These are phyloP conservation scores for Nibea coibor DNA, from an alignment of 2,113 vertebrate species.

Conservation along the genomic window DNA sequence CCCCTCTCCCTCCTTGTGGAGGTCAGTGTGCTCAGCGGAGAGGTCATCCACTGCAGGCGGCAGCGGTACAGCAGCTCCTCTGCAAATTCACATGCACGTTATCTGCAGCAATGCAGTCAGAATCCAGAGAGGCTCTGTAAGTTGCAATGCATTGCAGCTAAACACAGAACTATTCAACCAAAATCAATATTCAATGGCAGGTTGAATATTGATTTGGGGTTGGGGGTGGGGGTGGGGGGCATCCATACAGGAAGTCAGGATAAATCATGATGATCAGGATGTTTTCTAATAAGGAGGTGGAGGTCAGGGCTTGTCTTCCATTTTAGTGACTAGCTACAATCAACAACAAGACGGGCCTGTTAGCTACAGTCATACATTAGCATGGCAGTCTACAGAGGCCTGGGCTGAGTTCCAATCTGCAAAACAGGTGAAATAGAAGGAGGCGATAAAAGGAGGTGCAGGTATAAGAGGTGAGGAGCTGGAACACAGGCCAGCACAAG, in stretches of 20 bases:
- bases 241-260: neutral
- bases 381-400: neutral
- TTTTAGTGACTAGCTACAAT: neutral
- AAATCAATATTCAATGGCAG: neutral
- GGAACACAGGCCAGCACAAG: conserved; percentile 4
- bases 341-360: neutral
- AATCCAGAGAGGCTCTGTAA: neutral
- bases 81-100: conserved; percentile 25
- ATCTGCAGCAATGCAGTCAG: conserved; percentile 38
- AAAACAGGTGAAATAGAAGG: conserved; percentile 13
- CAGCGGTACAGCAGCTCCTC: conserved; percentile 14
- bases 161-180: neutral
- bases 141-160: too few relatives aligned
- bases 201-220: too few relatives aligned
- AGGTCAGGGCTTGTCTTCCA: neutral
- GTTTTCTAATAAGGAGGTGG: neutral
- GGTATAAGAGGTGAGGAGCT: conserved; percentile 5
- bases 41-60: conserved; percentile 54
- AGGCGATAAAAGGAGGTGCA: conserved; percentile 17
- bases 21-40: conserved; percentile 46
- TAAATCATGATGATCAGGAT: too few relatives aligned
- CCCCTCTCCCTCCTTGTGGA: conserved; percentile 38
- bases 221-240: too few relatives aligned
- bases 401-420: neutral
- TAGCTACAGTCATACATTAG: neutral